These are phyloP conservation scores for Peromyscus polionotus DNA, from an alignment of 2,113 vertebrate species.

Conservation along the genomic window DNA sequence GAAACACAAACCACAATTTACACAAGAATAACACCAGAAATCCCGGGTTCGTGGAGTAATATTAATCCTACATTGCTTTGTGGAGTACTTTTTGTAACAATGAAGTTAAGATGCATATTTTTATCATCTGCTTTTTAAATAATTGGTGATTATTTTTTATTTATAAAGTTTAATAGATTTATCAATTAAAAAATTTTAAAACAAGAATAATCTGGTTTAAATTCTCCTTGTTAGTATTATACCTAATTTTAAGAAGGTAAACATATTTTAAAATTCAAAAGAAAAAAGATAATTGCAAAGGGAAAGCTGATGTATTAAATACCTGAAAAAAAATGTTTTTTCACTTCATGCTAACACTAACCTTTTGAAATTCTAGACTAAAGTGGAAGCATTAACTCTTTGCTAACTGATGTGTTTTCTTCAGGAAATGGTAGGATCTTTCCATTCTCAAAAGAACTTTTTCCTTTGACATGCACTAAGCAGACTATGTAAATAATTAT, in stretches of 20 bases:
- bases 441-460: conserved; percentile 57
- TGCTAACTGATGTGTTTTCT: conserved; percentile 16
- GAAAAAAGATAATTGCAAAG: conserved; percentile 5
- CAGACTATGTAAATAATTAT: background rate
- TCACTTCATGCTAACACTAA: conserved; percentile 23
- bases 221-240: conserved; percentile 29
- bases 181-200: conserved; percentile 19
- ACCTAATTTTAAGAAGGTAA: conserved; percentile 50
- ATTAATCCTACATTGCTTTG: background rate
- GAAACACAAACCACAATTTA: background rate
- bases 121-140: background rate
- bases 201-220: background rate
- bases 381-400: conserved; percentile 27
- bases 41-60: background rate
- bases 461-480: conserved; percentile 27
- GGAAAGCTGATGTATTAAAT: conserved; percentile 5
- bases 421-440: conserved; percentile 56
- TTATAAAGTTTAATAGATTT: conserved; percentile 34
- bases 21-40: conserved; percentile 12
- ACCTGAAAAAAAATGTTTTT: background rate
- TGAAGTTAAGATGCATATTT: background rate
- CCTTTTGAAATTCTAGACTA: conserved; percentile 13
- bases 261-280: conserved; percentile 52
- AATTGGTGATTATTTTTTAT: conserved; percentile 6
- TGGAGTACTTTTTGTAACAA: background rate